Conservation (phyloP, 2,113 vertebrate species). For the Cynopterus brachyotis region DNA sequence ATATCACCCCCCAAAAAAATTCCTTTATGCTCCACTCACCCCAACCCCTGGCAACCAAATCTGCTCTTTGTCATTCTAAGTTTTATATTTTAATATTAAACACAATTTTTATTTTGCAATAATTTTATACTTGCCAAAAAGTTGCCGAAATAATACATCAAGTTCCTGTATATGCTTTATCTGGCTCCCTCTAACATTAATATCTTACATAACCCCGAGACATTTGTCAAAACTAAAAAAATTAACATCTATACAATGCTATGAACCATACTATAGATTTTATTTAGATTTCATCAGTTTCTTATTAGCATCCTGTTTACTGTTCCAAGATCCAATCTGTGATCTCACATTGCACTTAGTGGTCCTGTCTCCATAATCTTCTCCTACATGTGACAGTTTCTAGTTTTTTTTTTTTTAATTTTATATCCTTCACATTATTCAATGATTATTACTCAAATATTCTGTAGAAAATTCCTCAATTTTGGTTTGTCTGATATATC, state of each 20-base stretch:
- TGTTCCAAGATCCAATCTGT: background rate
- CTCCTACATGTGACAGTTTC: background rate
- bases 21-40: background rate
- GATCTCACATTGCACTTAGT: background rate
- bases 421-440: background rate
- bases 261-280: background rate
- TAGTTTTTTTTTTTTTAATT: background rate
- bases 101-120: background rate
- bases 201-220: background rate
- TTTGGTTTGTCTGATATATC: background rate
- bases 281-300: background rate
- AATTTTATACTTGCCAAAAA: background rate
- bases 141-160: background rate
- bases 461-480: background rate
- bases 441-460: background rate
- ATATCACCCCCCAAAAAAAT: background rate
- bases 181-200: background rate
- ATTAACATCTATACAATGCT: background rate
- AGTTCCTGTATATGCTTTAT: background rate
- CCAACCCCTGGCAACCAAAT: background rate
- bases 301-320: background rate
- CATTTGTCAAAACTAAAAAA: conserved; percentile 4
- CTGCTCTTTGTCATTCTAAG: background rate
- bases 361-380: background rate
- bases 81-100: background rate